Evolutionary conservation across 2,113 vertebrate genomes (phyloP).

Genomic region (Mustela lutreola): DNA sequence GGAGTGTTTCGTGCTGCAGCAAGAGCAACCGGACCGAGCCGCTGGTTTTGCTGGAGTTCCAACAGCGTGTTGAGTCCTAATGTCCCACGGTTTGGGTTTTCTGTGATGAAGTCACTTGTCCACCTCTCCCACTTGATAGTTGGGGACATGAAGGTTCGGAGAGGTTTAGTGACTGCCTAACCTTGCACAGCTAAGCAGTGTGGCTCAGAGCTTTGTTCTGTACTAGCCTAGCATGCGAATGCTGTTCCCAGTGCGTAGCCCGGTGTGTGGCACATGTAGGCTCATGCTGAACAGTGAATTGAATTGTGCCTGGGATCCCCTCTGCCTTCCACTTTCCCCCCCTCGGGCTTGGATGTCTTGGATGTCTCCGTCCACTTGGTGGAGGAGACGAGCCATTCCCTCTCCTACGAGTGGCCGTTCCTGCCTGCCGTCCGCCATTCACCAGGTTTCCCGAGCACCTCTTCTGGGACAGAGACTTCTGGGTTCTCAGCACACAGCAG

Average conservation of each 20-base stretch:
- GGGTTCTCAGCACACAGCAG: background rate
- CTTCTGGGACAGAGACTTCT: background rate
- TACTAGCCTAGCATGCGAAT: fast-evolving
- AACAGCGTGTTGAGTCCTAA: background rate
- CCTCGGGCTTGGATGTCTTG: background rate
- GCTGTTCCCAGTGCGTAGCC: fast-evolving
- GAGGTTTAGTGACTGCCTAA: background rate
- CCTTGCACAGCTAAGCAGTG: background rate
- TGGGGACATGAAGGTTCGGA: background rate
- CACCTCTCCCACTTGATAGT: background rate
- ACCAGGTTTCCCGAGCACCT: background rate
- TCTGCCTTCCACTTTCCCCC: background rate
- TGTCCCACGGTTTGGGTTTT: background rate
- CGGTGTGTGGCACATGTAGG: fast-evolving
- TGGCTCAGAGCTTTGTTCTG: background rate
- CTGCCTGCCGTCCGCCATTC: background rate
- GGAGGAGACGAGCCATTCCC: background rate
- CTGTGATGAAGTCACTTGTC: background rate
- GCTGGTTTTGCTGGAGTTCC: background rate
- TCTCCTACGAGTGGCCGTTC: background rate
- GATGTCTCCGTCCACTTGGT: background rate
- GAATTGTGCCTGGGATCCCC: background rate
- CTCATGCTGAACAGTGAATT: background rate
- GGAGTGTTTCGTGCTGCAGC: background rate
- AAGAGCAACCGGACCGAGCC: background rate